Evolutionary conservation across 2,113 vertebrate genomes (phyloP).

Genomic region (Suricata suricatta): DNA sequence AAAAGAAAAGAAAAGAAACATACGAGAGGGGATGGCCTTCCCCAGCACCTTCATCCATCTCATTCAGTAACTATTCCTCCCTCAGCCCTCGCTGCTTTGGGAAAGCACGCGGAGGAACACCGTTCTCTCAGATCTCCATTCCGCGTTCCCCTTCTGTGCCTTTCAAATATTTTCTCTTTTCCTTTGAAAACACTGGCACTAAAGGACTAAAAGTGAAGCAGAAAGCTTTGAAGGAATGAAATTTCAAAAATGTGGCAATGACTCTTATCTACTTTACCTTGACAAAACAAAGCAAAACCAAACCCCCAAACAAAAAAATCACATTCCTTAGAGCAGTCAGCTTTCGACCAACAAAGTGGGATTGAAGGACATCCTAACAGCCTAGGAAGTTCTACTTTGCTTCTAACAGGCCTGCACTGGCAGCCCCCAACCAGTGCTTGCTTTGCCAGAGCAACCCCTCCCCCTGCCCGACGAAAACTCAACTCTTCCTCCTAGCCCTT

Average conservation of each 20-base stretch:
- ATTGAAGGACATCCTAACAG: neutral
- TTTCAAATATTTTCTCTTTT: conserved; percentile 40
- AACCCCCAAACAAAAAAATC: conserved; percentile 27
- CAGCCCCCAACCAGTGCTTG: no score
- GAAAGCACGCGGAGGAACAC: neutral
- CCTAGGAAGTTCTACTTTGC: neutral
- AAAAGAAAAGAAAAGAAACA: no score
- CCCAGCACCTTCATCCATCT: neutral
- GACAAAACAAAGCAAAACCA: conserved; percentile 42
- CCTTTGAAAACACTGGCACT: neutral
- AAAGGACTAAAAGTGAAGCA: conserved; percentile 54
- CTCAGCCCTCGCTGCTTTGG: neutral
- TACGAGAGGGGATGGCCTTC: neutral
- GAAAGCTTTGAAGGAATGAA: conserved; percentile 68
- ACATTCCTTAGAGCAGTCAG: conserved; percentile 60
- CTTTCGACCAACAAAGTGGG: conserved; percentile 45
- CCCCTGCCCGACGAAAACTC: neutral
- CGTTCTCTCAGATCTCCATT: neutral
- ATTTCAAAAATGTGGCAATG: conserved; percentile 63
- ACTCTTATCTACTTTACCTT: conserved; percentile 75
- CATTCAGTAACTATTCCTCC: neutral
- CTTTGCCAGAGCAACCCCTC: neutral
- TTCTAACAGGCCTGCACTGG: neutral
- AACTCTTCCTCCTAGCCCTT: neutral
- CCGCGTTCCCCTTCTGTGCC: neutral